Base-by-base conservation (phyloP, 1,140 invertebrate genomes). In the Leptonema lineaticorne region DNA sequence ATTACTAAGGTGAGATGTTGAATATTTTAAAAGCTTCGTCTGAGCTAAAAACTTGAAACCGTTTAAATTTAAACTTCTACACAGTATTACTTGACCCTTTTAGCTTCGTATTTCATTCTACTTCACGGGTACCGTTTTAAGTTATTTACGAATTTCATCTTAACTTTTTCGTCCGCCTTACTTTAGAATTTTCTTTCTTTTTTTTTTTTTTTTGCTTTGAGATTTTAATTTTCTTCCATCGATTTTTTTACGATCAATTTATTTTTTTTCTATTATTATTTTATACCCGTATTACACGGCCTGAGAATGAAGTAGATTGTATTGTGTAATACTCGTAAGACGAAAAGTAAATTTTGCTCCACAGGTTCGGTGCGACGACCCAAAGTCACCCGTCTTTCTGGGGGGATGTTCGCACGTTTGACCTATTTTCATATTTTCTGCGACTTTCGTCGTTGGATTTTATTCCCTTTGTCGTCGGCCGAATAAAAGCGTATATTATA, bases 341-440 rank as follows among this genome's bases (percentile, higher is more conserved):
- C 37, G 37, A 41, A 41, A 16, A 16, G 37, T 41, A 16, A 14
- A 16, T 41, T 2, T 16, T 41, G 5, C 11, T 53, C 4, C 4
- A n/a, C n/a, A n/a, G n/a, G n/a, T n/a, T n/a, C n/a, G 50, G 9
- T 7, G 22, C 11, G 50, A 24, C n/a, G 20, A 53, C 50, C 50
- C 50, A 11, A 22, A 26, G 37, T 14, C 50, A 24, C 20, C 50
- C 18, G 16, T 16, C 22, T 26, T 20, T 14, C 56, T 22, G 46
- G 29, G 46, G 65, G 53, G 56, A 67, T 59, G 56, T 45, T 67
- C 53, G 29, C 65, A 67, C 65, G 65, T 67, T 67, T 67, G 65
- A 67, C 65, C 65, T 56, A 67, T 53, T 67, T 67, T 37, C 53
- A 22, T 33, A 37, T 18, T 20, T 56, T 27, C 64, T n/a, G 50